These are phyloP conservation scores for Pongo abelii DNA, from an alignment of 2,113 vertebrate species.

Conservation along the genomic window DNA sequence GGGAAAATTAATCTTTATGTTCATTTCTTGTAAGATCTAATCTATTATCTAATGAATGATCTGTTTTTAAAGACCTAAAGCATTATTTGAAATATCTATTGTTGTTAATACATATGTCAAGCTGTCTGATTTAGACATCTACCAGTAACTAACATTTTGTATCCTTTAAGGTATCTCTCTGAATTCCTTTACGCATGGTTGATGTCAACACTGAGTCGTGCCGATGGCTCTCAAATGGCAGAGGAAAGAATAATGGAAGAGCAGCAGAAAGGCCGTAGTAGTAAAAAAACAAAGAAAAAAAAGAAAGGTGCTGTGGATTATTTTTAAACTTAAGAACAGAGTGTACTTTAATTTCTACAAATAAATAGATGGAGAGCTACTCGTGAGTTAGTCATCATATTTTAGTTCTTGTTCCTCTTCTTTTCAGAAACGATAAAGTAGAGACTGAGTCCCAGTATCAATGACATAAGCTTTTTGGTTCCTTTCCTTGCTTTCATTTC, in stretches of 20 bases:
- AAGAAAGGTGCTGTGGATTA: constrained; percentile 88
- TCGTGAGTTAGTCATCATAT: neutral
- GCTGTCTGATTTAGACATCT: neutral
- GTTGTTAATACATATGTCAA: neutral
- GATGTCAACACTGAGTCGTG: constrained; percentile 98
- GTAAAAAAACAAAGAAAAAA: constrained; percentile 99
- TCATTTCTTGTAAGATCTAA: neutral
- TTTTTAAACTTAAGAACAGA: constrained; percentile 31
- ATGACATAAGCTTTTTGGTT: neutral
- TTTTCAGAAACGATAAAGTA: neutral
- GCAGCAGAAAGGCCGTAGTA: constrained; percentile 97
- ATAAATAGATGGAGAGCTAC: neutral
- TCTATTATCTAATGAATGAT: neutral
- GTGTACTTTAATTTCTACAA: neutral
- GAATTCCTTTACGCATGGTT: constrained; percentile 99
- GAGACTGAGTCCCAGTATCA: neutral
- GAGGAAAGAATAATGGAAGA: constrained; percentile 98
- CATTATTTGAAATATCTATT: neutral
- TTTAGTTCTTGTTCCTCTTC: neutral
- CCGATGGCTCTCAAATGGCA: constrained; percentile 98
- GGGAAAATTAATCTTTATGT: neutral
- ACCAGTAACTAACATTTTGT: neutral
- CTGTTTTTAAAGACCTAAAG: neutral
- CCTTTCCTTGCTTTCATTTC: constrained; percentile 19
- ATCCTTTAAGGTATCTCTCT: constrained; percentile 92